Conservation (phyloP, 1,140 invertebrate species). For the Sinella curviseta region DNA sequence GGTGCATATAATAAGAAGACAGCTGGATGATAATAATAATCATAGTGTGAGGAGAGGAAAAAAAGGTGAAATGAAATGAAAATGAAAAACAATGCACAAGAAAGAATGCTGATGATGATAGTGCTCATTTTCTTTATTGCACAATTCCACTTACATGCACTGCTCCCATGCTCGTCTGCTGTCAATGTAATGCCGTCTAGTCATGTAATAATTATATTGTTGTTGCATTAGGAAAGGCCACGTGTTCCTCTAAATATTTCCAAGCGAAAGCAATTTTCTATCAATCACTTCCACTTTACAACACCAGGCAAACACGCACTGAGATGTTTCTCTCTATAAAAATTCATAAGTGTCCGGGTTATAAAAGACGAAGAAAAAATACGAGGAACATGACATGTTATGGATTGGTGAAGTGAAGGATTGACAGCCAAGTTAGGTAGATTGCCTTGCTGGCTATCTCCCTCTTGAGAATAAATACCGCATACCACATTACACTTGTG, state of each 20-base stretch:
- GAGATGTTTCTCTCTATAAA: not conserved
- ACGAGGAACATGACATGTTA: not conserved
- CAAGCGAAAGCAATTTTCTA: not conserved
- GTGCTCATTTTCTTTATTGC: conserved; percentile 1
- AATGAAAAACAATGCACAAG: not conserved
- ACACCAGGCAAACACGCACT: not conserved
- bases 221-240: too few species aligned
- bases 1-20: not conserved
- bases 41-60: not conserved
- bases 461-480: too few species aligned
- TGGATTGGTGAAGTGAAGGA: not conserved
- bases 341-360: not conserved
- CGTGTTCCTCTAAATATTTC: conserved; percentile 19
- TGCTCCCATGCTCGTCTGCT: too few species aligned
- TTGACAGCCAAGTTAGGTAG: not conserved
- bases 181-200: not conserved
- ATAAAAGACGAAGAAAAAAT: not conserved
- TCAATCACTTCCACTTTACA: conserved; percentile 2
- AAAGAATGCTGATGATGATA: not conserved
- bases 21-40: not conserved
- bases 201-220: too few species aligned
- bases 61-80: not conserved
- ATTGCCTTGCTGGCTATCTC: not conserved
- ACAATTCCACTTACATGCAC: too few species aligned
- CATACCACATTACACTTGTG: too few species aligned